Evolutionary conservation across 2,888 invertebrate species (phyloP).

Genomic region (Nasonia oneida): DNA sequence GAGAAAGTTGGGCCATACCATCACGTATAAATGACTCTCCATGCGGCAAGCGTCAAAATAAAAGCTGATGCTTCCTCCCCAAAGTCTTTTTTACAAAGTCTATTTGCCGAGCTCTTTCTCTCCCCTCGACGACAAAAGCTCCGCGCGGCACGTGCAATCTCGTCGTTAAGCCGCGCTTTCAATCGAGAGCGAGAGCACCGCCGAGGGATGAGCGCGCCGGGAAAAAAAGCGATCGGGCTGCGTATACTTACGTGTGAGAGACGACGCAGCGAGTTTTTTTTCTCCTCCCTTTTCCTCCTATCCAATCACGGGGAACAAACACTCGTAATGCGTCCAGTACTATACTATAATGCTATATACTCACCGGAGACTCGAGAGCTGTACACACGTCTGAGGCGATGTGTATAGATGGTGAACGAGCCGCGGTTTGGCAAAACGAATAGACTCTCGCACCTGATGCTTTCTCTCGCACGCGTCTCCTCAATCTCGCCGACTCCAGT

Average conservation of each 20-base stretch:
- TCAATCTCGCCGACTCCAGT: neutral
- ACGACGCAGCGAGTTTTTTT: neutral
- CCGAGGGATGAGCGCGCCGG: neutral
- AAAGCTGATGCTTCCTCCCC: neutral
- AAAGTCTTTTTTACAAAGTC: neutral
- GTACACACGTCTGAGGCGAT: too few relatives aligned
- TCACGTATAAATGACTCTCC: neutral
- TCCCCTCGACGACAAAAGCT: neutral
- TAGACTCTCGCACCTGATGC: neutral
- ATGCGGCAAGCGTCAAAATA: neutral
- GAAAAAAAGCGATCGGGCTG: neutral
- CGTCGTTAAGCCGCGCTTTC: constrained; percentile 17
- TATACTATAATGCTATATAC: too few relatives aligned
- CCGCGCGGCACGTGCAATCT: neutral
- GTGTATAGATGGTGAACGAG: too few relatives aligned
- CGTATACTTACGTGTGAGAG: neutral
- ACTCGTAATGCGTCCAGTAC: constrained; percentile 10
- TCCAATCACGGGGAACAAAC: constrained; percentile 46
- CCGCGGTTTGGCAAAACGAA: neutral
- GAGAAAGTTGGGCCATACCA: neutral
- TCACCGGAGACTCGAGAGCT: too few relatives aligned
- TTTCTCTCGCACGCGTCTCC: neutral
- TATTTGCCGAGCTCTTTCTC: constrained; percentile 10
- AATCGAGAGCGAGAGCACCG: neutral
- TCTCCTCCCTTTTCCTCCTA: neutral